Percentiles rank a stretch among this genome's conserved stretches.
phyloP scores from a whole-genome alignment of 2,888 invertebrate species.

The Plutella xylostella region DNA sequence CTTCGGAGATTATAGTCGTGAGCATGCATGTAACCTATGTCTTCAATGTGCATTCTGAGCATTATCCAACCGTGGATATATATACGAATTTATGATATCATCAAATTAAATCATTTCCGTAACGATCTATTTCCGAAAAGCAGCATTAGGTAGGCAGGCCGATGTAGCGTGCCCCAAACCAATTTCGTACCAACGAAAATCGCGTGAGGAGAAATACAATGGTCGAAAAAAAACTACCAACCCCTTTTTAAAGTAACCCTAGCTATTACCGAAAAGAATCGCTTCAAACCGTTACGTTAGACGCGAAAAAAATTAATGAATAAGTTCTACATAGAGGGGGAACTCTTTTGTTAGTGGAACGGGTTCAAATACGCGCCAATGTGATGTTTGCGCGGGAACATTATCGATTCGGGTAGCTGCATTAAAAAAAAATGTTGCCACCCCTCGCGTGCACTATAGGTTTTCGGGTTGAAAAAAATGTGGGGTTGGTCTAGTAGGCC shows the following conservation, averaged over 20 bases:
- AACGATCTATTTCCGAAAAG: too few species aligned
- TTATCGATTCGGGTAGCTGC: constrained; percentile 47
- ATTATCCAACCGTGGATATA: too few species aligned
- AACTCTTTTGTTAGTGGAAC: constrained; percentile 42
- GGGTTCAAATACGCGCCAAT: constrained; percentile 40
- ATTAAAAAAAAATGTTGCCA: constrained; percentile 51
- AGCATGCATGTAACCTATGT: too few species aligned
- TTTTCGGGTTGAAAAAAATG: constrained; percentile 44
- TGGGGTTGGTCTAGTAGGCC: constrained; percentile 42
- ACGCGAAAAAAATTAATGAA: constrained; percentile 56
- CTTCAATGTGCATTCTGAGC: too few species aligned
- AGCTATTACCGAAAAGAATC: constrained; percentile 59
- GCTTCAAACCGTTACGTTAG: constrained; percentile 54
- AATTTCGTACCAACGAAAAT: constrained; percentile 44
- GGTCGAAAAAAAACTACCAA: constrained; percentile 42
- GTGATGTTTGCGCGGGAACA: constrained; percentile 47
- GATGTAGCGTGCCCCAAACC: constrained; percentile 44
- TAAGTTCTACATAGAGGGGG: constrained; percentile 54
- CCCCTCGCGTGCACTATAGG: constrained; percentile 50
- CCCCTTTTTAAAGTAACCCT: constrained; percentile 49
- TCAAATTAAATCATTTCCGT: too few species aligned
- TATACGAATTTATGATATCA: too few species aligned
- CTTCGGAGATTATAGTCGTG: too few species aligned
- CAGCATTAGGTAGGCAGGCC: too few species aligned
- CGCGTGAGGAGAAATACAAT: constrained; percentile 48